These are phyloP conservation scores for Charina bottae DNA, from an alignment of 2,113 vertebrate species.

Conservation along the genomic window DNA sequence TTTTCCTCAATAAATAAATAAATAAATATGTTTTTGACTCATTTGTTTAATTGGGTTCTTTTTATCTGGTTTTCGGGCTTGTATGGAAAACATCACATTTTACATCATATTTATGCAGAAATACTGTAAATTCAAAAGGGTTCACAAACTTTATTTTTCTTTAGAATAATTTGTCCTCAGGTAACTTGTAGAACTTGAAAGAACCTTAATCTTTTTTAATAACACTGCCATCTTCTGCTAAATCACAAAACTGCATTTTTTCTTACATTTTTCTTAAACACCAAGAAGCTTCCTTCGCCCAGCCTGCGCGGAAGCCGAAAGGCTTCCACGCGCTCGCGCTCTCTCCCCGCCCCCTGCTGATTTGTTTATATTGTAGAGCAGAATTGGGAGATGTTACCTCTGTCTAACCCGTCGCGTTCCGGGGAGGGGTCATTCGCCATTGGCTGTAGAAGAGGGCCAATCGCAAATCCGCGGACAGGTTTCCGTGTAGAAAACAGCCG, in stretches of 20 bases:
- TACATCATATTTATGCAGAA: not conserved
- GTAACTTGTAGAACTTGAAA: not conserved
- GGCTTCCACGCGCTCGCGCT: not conserved
- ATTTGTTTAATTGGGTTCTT: not conserved
- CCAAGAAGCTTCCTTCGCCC: not conserved
- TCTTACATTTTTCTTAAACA: not conserved
- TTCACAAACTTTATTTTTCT: not conserved
- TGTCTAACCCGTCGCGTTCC: not conserved
- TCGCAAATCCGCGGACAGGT: not conserved
- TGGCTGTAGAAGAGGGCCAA: rapidly evolving
- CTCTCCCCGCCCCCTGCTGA: not conserved
- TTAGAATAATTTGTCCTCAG: not conserved
- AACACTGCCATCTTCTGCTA: not conserved
- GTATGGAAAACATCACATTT: not conserved
- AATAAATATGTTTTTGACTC: not conserved
- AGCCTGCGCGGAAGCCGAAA: not conserved
- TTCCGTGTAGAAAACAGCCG: not conserved
- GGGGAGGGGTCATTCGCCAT: not conserved
- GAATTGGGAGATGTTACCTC: not conserved
- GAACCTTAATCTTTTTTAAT: not conserved
- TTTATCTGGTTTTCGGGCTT: not conserved
- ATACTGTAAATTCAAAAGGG: not conserved
- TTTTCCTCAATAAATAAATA: not conserved
- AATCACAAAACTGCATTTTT: not conserved
- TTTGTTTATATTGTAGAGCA: not conserved